Evolutionary conservation across 2,113 vertebrate genomes (phyloP).

Genomic region (Guaruba guarouba): DNA sequence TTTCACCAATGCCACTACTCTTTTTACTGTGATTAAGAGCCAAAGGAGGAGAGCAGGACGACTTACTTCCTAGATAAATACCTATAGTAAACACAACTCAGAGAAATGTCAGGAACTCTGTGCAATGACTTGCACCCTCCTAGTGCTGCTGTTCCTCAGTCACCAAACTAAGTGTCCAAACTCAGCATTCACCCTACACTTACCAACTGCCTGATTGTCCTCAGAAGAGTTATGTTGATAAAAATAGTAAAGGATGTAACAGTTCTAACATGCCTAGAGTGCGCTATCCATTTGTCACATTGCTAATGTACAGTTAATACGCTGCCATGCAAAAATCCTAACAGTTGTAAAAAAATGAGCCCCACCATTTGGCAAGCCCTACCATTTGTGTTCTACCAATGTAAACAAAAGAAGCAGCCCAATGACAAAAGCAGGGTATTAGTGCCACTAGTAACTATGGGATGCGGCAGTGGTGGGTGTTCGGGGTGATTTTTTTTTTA

Average conservation of each 20-base stretch:
- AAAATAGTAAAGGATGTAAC: background rate
- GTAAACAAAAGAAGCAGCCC: background rate
- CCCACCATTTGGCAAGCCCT: background rate
- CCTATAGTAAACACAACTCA: background rate
- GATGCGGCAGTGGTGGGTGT: too few relatives aligned
- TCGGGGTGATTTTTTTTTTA: background rate
- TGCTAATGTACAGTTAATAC: background rate
- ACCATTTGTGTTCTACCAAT: background rate
- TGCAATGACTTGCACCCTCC: background rate
- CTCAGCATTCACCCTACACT: background rate
- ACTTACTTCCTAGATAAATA: background rate
- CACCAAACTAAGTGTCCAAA: background rate
- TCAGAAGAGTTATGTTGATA: accelerated
- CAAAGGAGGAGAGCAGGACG: background rate
- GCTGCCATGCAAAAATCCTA: background rate
- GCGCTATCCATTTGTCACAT: background rate
- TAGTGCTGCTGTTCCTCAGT: background rate
- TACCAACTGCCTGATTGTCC: background rate
- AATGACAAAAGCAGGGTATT: background rate
- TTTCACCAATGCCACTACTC: background rate
- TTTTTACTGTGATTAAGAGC: background rate
- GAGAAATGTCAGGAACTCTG: background rate
- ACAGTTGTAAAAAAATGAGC: background rate
- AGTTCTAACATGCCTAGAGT: accelerated
- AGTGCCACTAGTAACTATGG: background rate